Evolutionary conservation across 35 echinoderm and acorn worm genomes (phyloP).

Genomic region (Lytechinus variegatus): DNA sequence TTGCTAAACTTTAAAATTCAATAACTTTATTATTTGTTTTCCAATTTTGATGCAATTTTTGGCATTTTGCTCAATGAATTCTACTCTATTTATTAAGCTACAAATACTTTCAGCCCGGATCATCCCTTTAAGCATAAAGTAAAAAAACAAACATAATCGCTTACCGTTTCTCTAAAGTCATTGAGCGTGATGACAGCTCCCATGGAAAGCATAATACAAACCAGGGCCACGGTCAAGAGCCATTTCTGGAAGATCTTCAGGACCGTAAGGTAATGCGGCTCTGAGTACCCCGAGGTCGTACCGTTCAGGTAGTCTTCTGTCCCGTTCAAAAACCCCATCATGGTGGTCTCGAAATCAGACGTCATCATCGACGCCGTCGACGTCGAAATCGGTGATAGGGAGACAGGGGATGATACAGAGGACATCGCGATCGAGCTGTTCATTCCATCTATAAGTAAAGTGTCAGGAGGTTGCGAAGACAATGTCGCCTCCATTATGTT

Average conservation of each 20-base stretch:
- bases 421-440: not conserved
- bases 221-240: not conserved
- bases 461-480: not conserved
- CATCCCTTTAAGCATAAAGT: too few species aligned
- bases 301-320: not conserved
- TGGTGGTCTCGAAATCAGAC: not conserved
- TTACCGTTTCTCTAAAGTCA: slow-evolving; percentile 37
- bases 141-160: not conserved
- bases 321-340: not conserved
- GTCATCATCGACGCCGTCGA: not conserved
- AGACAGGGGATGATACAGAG: not conserved
- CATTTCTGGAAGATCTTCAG: slow-evolving; percentile 22
- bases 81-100: too few species aligned
- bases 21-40: too few species aligned
- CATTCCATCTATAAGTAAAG: not conserved
- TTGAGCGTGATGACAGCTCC: not conserved
- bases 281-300: not conserved
- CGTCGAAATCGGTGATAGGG: not conserved
- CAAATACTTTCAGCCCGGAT: too few species aligned
- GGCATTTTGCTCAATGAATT: too few species aligned
- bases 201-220: slow-evolving; percentile 38
- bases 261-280: not conserved
- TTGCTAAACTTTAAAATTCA: too few species aligned
- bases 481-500: not conserved
- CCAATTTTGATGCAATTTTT: too few species aligned